These are phyloP conservation scores for Leptopilina boulardi DNA, from an alignment of 1,140 invertebrate genomes.

Conservation along the genomic window DNA sequence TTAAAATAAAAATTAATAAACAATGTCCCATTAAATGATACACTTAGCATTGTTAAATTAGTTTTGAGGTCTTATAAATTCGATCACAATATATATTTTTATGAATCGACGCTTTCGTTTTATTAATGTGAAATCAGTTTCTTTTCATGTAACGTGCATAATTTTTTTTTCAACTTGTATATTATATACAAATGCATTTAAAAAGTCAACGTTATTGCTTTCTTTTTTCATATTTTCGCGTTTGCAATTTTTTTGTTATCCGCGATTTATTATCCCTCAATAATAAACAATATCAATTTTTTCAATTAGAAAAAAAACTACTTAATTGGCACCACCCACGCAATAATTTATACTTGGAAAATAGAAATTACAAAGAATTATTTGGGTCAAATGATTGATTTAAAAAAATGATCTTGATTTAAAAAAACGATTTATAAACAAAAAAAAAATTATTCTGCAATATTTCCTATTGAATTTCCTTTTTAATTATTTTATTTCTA, in stretches of 20 bases:
- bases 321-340: not conserved
- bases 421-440: not conserved
- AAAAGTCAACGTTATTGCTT: not conserved
- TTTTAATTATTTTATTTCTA: not conserved
- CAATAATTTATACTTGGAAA: not conserved
- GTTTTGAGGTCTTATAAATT: not conserved
- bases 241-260: not conserved
- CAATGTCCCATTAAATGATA: no score
- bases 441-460: not conserved
- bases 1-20: no score
- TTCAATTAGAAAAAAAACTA: not conserved
- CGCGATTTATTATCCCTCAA: not conserved
- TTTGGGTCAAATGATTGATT: not conserved
- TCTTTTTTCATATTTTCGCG: no score
- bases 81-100: constrained; percentile 6
- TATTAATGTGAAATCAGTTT: not conserved
- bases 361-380: constrained; percentile 7
- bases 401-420: not conserved
- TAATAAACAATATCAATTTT: not conserved
- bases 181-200: not conserved
- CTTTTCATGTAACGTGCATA: constrained; percentile 3
- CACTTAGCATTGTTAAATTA: no score
- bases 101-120: not conserved
- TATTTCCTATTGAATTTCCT: not conserved
- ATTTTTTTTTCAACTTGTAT: not conserved